Percentiles rank a stretch among this genome's conserved stretches.
Evolutionary conservation across 2,797 vertebrate species (phyloP).

Genomic region (Dendrocincla fuliginosa): DNA sequence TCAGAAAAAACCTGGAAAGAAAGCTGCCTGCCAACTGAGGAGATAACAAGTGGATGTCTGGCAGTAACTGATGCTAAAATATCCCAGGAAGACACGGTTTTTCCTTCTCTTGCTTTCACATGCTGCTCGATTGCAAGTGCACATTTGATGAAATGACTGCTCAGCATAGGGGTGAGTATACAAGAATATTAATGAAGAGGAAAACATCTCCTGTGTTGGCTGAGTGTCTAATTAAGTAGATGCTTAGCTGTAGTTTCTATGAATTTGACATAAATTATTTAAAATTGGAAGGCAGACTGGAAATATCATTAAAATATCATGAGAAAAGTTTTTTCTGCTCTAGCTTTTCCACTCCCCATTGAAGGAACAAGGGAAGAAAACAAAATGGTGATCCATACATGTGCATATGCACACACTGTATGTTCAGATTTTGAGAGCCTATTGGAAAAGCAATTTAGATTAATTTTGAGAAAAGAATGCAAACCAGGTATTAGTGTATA

Average conservation of each 20-base stretch:
- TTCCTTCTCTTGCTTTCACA: background rate
- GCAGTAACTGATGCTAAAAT: background rate
- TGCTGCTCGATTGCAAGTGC: background rate
- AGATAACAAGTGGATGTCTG: background rate
- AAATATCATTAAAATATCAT: background rate
- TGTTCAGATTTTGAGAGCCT: background rate
- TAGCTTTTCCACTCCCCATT: background rate
- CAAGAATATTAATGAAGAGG: background rate
- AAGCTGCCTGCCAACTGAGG: background rate
- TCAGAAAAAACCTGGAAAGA: background rate
- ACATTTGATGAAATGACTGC: background rate
- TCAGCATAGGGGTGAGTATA: background rate
- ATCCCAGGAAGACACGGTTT: background rate
- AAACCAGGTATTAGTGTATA: background rate
- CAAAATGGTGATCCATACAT: background rate
- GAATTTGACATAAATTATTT: background rate
- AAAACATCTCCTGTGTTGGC: background rate
- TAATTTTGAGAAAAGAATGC: background rate
- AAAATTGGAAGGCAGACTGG: background rate
- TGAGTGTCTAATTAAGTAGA: background rate
- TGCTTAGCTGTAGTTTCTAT: background rate
- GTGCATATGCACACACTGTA: accelerated
- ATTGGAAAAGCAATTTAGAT: background rate
- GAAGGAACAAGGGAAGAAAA: background rate
- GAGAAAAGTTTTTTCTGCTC: background rate